Base-by-base conservation (phyloP, 2,797 vertebrate genomes). In the Pygocentrus nattereri region DNA sequence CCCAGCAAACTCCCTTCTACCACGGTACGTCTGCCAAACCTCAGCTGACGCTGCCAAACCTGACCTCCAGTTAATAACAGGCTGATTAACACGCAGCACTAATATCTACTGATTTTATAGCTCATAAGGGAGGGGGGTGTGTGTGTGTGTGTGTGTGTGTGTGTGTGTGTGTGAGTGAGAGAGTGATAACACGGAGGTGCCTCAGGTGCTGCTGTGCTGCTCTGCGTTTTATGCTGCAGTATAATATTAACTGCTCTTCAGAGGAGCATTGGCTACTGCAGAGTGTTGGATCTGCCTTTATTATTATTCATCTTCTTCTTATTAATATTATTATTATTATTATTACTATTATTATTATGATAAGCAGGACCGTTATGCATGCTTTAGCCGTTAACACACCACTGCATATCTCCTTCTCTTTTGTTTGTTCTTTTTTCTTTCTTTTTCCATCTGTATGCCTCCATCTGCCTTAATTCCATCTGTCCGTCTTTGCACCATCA, bases 1-100 rank as follows among this genome's bases (percentile, higher is more conserved):
- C 97, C n/a, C 98, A 99, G 90, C 95, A 94, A 84, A 93, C 95
- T 1, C 92, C 97, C 0, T 93, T 96, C 87, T 84, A 91, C 79
- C 94, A 95, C 88, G 96, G 97, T 98, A 92, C 18, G 27, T 70
- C 38, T 21, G 41, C n/a, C 12, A 44, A 44, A 44, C 41, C 21
- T 81, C 3, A 54, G 21, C 19, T 56, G 30, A 15, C 31, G 16
- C 59, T 27, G 70, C 25, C 44, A 44, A 61, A 25, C 56, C 56
- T 5, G 19, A 34, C 7, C 38, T 27, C 34, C 1, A 70, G 16
- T 72, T 72, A 54, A 54, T 54, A 7, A 65, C 15, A 7, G 30
- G 7, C 1, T 6, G 25, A 72, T 72, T 72, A 27, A 50, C 4
- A 25, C 54, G 18, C 2, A 4, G 11, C 70, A 54, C 6, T 54